Percentiles rank a stretch among this genome's conserved stretches.
Evolutionary conservation across 2,888 invertebrate genomes (phyloP).

Genomic region (Phorcus lineatus): DNA sequence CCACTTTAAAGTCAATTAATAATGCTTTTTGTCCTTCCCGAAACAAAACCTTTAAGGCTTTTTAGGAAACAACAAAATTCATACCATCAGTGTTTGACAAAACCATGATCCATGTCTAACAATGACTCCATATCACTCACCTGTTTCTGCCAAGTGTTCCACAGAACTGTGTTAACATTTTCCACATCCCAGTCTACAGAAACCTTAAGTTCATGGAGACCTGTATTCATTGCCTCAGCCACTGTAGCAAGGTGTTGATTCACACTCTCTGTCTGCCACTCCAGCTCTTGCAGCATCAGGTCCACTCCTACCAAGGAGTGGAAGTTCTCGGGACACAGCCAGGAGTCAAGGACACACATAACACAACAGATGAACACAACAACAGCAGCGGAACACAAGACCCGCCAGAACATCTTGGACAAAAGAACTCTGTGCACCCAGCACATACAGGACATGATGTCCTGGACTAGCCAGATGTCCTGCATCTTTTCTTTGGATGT

Average conservation of each 20-base stretch:
- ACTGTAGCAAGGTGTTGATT: constrained; percentile 55
- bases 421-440: constrained; percentile 36
- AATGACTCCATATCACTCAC: constrained; percentile 39
- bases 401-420: constrained; percentile 42
- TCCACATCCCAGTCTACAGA: constrained; percentile 50
- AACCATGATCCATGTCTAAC: too few species aligned
- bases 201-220: constrained; percentile 49
- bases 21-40: too few species aligned
- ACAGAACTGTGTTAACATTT: constrained; percentile 49
- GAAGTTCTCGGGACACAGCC: constrained; percentile 43
- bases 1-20: too few species aligned
- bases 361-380: constrained; percentile 39
- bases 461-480: constrained; percentile 8
- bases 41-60: too few species aligned
- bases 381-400: constrained; percentile 17
- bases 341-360: constrained; percentile 39
- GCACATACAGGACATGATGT: neutral
- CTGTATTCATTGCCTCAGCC: constrained; percentile 60
- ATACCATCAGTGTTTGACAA: too few species aligned
- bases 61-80: too few species aligned
- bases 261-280: constrained; percentile 51
- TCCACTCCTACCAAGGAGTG: constrained; percentile 43
- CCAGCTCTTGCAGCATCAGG: constrained; percentile 42
- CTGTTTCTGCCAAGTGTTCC: constrained; percentile 52
- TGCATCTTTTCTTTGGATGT: constrained; percentile 15